Evolutionary conservation across 2,888 invertebrate genomes (phyloP), one percentile per base, ranked within the genome.

Genomic region (Lordiphosa fenestrarum): DNA sequence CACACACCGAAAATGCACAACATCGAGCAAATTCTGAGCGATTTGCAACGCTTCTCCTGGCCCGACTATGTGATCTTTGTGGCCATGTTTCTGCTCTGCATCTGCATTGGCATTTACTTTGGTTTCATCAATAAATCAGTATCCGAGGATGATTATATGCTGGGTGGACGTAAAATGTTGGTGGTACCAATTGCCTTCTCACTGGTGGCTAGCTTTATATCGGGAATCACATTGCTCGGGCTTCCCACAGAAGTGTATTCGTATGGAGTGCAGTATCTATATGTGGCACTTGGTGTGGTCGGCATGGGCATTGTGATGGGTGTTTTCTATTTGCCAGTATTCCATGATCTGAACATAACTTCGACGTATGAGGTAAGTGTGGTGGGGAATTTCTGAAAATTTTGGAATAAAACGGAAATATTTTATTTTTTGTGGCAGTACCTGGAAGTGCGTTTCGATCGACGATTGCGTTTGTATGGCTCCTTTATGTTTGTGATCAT

Each of bases 231-330:
- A 0, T 87, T 95, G 33, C 90, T 95, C 55, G 95, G 95, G 3
- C 93, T 94, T 6, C 95, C 95, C 0, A 95, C 95, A 0, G 95
- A 95, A 88, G 92, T 95, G 10, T 95, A 95, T 84, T 93, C 95
- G 72, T 93, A 94, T 77, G 96, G 96, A 2, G 94, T 94, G 4
- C 94, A 94, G 81, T 96, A 95, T 84, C 90, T 92, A 2, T 94
- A 91, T 81, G 92, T 94, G 7, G 89, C 92, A 9, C 88, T 91
- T 19, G 94, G 93, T 0, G 91, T 94, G 42, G 86, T 94, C 35
- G 77, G 93, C 49, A 94, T 94, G 91, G 93, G 92, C 10, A 72
- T 93, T 13, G 89, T 93, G 1, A 93, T 94, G 92, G 92, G 93
- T 0, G 90, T 91, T 44, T 90, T 94, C 25, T 95, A 93, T 84